Percentiles rank a stretch among this genome's conserved stretches.
phyloP scores from a whole-genome alignment of 2,888 invertebrate genomes.

The Zhuqinia jingwanae region DNA sequence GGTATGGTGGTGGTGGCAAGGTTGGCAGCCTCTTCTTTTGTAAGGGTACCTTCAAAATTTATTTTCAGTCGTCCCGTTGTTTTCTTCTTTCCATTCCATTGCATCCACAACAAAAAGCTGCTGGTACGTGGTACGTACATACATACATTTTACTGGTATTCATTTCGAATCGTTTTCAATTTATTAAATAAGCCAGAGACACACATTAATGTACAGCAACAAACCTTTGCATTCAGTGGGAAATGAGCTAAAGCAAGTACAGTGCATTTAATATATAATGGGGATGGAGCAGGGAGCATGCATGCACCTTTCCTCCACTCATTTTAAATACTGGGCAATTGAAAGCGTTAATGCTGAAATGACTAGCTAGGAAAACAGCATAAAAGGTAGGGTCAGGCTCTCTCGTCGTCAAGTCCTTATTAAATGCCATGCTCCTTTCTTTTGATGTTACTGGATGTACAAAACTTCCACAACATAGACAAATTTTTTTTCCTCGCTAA shows the following conservation, averaged over 20 bases:
- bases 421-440: not conserved
- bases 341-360: slow-evolving; percentile 55
- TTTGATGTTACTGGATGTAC: not conserved
- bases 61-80: not conserved
- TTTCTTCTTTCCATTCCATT: not conserved
- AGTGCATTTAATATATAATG: not conserved
- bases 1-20: not conserved
- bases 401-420: not conserved
- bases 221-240: not conserved
- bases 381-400: slow-evolving; percentile 43
- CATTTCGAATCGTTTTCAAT: slow-evolving; percentile 53
- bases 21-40: not conserved
- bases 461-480: no score
- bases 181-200: slow-evolving; percentile 54
- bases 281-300: not conserved
- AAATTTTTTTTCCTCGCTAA: no score
- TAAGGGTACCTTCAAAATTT: not conserved
- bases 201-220: not conserved
- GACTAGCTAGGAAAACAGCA: slow-evolving; percentile 14
- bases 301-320: not conserved
- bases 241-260: no score
- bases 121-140: not conserved
- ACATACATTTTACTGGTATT: no score
- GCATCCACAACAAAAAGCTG: not conserved
- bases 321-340: slow-evolving; percentile 15